A percentile compares a stretch with the other conserved stretches of the same genome.
Conservation (phyloP, 2,797 vertebrate genomes). For the Discoglossus pictus region DNA sequence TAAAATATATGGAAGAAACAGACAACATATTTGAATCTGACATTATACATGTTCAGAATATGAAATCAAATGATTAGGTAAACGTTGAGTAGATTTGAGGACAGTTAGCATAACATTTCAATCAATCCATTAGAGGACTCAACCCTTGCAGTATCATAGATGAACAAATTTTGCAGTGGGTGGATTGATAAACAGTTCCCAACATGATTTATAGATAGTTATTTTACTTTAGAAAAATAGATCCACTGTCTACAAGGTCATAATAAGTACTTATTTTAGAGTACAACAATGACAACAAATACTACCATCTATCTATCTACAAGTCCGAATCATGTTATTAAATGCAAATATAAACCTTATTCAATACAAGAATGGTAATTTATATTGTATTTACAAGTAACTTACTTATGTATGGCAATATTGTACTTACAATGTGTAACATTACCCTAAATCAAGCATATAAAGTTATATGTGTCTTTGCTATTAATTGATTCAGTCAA, state of each 20-base stretch:
- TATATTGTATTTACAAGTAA: neutral
- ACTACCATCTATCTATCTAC: too few species aligned
- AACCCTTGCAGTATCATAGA: neutral
- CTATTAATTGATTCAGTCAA: conserved; percentile 34
- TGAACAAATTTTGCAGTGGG: conserved; percentile 21
- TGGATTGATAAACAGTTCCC: conserved; percentile 20
- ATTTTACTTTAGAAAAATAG: neutral
- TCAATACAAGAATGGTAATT: too few species aligned
- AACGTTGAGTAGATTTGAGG: too few species aligned
- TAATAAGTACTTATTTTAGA: neutral
- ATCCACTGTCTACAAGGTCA: neutral
- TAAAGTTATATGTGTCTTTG: neutral
- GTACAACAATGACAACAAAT: neutral
- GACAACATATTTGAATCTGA: too few species aligned
- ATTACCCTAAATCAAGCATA: neutral
- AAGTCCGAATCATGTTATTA: too few species aligned
- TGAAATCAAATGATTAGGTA: too few species aligned
- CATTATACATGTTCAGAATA: too few species aligned
- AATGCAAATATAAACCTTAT: too few species aligned
- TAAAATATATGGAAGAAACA: too few species aligned
- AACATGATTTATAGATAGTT: neutral
- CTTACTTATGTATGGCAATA: conserved; percentile 5
- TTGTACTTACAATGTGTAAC: too few species aligned
- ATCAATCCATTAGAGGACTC: conserved; percentile 5
- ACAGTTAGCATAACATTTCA: too few species aligned